These are phyloP conservation scores for Asobara japonica DNA, from an alignment of 1,140 invertebrate species.

Conservation along the genomic window DNA sequence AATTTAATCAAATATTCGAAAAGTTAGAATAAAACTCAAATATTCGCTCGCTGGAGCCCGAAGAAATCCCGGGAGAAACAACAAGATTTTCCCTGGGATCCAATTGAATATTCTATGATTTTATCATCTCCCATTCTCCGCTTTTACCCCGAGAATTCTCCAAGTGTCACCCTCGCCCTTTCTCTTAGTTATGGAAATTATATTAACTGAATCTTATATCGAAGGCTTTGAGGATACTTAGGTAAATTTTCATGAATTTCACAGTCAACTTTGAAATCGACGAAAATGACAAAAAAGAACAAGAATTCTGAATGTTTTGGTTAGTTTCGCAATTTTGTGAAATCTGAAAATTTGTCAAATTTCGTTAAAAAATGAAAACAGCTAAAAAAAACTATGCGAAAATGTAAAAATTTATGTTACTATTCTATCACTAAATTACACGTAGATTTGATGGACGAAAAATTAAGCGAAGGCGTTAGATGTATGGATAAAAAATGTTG, in stretches of 20 bases:
- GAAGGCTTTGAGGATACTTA: too few relatives aligned
- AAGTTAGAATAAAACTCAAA: slow-evolving; percentile 18
- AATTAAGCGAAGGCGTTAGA: slow-evolving; percentile 14
- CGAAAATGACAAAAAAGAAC: too few relatives aligned
- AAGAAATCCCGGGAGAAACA: not conserved
- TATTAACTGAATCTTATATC: slow-evolving; percentile 33
- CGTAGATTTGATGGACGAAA: not conserved
- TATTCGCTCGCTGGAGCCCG: not conserved
- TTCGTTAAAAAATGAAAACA: too few relatives aligned
- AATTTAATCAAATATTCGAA: too few relatives aligned
- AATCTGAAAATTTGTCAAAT: too few relatives aligned
- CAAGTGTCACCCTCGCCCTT: not conserved
- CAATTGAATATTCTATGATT: slow-evolving; percentile 8
- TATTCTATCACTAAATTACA: slow-evolving; percentile 13
- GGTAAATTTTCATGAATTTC: too few relatives aligned
- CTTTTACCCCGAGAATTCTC: not conserved
- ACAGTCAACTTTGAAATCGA: too few relatives aligned
- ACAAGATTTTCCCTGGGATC: not conserved
- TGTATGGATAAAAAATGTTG: slow-evolving; percentile 32
- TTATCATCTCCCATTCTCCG: slow-evolving; percentile 1
- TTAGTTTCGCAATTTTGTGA: too few relatives aligned
- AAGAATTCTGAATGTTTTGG: too few relatives aligned
- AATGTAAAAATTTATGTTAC: too few relatives aligned
- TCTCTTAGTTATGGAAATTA: slow-evolving; percentile 20
- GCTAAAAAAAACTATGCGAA: too few relatives aligned